A percentile compares a stretch with the other conserved stretches of the same genome.
phyloP scores from a whole-genome alignment of 2,888 invertebrate species.

The Agonopterix heracliana region DNA sequence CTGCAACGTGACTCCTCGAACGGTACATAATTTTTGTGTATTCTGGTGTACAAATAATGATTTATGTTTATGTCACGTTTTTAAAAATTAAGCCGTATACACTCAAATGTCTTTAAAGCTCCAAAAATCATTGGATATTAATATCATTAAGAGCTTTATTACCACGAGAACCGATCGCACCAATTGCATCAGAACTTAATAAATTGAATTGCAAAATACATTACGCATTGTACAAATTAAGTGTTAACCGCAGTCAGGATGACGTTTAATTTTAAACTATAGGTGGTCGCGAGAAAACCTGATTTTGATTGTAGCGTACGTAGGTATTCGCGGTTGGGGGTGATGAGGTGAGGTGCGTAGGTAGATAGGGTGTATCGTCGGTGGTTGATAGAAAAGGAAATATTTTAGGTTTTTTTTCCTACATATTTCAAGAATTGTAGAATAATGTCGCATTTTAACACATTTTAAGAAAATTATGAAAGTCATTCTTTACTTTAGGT shows the following conservation, averaged over 20 bases:
- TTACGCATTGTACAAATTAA: slow-evolving; percentile 67
- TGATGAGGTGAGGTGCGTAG: too few relatives aligned
- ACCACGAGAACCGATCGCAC: slow-evolving; percentile 39
- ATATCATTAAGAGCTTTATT: slow-evolving; percentile 68
- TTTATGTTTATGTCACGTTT: too few relatives aligned
- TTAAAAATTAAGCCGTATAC: slow-evolving; percentile 2
- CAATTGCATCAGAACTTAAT: slow-evolving; percentile 60
- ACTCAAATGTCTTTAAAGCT: background rate
- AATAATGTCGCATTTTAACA: too few relatives aligned
- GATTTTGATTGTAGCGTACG: slow-evolving; percentile 51
- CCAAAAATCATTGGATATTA: slow-evolving; percentile 48
- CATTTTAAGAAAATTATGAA: too few relatives aligned
- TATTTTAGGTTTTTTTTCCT: too few relatives aligned
- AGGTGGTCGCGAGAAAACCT: slow-evolving; percentile 60
- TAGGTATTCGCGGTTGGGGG: slow-evolving; percentile 27
- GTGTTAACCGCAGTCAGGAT: slow-evolving; percentile 67
- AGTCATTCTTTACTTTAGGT: too few relatives aligned
- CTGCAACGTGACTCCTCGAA: too few relatives aligned
- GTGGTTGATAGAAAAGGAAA: too few relatives aligned
- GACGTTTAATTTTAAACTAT: slow-evolving; percentile 73
- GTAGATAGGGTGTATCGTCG: too few relatives aligned
- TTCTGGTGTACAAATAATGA: too few relatives aligned
- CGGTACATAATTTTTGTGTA: too few relatives aligned
- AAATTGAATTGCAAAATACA: slow-evolving; percentile 69
- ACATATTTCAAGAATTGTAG: too few relatives aligned